Evolutionary conservation across 2,888 invertebrate genomes (phyloP), one percentile per base, ranked within the genome.

Genomic region (Dolichopus griseipennis): DNA sequence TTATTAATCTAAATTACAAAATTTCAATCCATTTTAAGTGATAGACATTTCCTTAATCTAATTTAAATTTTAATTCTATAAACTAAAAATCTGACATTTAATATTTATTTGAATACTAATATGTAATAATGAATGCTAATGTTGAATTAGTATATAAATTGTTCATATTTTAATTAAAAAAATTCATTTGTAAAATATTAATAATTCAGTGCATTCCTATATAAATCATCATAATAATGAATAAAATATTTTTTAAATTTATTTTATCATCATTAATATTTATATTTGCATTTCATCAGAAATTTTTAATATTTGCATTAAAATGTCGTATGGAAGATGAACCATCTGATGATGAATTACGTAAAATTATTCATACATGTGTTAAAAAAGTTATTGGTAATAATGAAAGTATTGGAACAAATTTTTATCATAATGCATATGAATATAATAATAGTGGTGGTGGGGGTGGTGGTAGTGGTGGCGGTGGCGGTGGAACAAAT

Each of bases 301-400:
- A 52, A 52, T 52, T 52, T 52, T 15, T 15, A 52, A 63, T 62
- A 20, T 71, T 73, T 37, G 81, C 83, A 10, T 74, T 88, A 27
- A 86, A 83, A 74, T 88, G 89, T 73, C 84, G 84, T 15, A 83
- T 85, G 0, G 85, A 85, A 65, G 85, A 85, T 68, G 85, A 86
- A 33, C 83, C 84, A n/a, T 83, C 83, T 69, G 85, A 86, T 72
- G 83, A 84, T 21, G 85, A 87, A 67, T 77, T 87, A 5, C 86
- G 85, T 71, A 83, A 81, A 65, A 82, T 87, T 10, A 84, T 87
- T 71, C 83, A 83, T 70, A 83, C 79, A 66, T 89, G 89, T 71
- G 80, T 85, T 74, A 84, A 82, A 65, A 83, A 80, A 74, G 69
- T 75, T 10, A 74, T 74, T 15, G 75, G 74, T 20, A 75, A 72